phyloP scores from a whole-genome alignment of 30 jellyfish, hydroid and myxozoan species.

The Cassiopea andromeda region DNA sequence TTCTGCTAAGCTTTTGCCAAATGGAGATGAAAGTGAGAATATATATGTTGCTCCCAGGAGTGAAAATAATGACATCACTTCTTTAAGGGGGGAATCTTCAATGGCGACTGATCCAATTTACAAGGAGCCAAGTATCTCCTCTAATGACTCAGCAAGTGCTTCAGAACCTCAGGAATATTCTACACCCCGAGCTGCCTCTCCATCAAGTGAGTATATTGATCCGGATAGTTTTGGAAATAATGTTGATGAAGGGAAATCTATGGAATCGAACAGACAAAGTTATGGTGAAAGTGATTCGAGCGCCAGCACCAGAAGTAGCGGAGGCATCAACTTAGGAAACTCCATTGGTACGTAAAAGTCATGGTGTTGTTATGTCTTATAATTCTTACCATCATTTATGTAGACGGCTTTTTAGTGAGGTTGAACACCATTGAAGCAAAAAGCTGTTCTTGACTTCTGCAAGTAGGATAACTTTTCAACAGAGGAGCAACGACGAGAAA shows the following conservation, averaged over 20 bases:
- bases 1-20: neutral
- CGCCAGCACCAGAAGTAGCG: conserved; percentile 38
- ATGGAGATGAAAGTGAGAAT: conserved; percentile 11
- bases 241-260: neutral
- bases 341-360: neutral
- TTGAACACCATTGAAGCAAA: no score
- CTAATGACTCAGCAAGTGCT: neutral
- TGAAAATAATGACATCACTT: neutral
- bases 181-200: conserved; percentile 14
- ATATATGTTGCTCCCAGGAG: conserved; percentile 49
- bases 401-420: no score
- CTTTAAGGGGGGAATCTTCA: neutral
- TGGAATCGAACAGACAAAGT: neutral
- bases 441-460: no score
- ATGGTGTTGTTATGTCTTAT: neutral
- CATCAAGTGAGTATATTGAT: conserved; percentile 35
- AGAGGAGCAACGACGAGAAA: no score
- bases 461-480: no score
- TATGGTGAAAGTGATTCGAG: conserved; percentile 39
- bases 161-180: neutral
- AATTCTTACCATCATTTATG: neutral
- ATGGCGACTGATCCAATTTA: conserved; percentile 44
- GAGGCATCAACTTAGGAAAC: conserved; percentile 11
- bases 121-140: conserved; percentile 43
- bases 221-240: conserved; percentile 29